Base-by-base conservation (phyloP, 2,797 vertebrate species). In the Mus minutoides region DNA sequence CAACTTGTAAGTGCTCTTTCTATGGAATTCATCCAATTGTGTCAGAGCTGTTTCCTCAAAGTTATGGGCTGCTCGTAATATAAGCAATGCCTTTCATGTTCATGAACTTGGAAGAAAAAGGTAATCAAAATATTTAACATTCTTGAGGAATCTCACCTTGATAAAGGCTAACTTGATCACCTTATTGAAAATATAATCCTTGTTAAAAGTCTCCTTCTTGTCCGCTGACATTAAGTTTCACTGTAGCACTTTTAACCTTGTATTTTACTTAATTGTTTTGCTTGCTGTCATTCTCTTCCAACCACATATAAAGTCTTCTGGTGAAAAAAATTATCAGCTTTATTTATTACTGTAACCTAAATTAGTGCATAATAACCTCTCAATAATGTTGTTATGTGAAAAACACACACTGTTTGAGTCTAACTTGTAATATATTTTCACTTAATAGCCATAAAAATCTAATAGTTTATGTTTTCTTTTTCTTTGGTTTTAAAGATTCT, bases 401-500 rank as follows among this genome's bases (percentile, higher is more conserved):
- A 2, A 54, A 67, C 10, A 73, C 3, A 62, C 1, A 31, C 17
- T 29, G 1, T 89, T 77, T 77, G 16, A n/a, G 16, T 88, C 40
- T 82, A 9, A 7, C 85, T 43, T 88, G 54, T 8, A 88, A 2
- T 60, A 54, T 10, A 24, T 75, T 88, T 90, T 92, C 22, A 71
- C 37, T 88, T 95, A 56, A 75, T 84, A 14, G 52, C 89, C 24
- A 93, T 80, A 46, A 80, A 94, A 80, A 0, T 0, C 3, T 43
- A 43, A 26, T 88, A 75, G 83, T 79, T 76, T 77, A n/a, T 46
- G 91, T 90, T n/a, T n/a, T n/a, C n/a, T n/a, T n/a, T n/a, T n/a
- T n/a, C n/a, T n/a, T n/a, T n/a, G n/a, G n/a, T n/a, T n/a, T n/a
- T n/a, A n/a, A n/a, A n/a, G n/a, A n/a, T n/a, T n/a, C n/a, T n/a